phyloP scores from a whole-genome alignment of 2,888 invertebrate genomes.

The Acronicta alni region DNA sequence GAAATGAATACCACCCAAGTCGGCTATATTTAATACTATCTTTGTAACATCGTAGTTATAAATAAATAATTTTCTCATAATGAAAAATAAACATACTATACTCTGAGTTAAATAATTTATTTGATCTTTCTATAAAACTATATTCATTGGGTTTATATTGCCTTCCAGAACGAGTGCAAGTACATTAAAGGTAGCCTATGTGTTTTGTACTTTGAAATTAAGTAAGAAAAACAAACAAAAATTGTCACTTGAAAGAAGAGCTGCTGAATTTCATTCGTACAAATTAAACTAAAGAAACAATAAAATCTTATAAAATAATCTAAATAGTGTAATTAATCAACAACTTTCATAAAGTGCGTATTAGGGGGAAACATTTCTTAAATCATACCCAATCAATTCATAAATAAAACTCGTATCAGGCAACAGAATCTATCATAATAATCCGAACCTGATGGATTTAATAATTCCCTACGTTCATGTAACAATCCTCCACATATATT shows the following conservation, averaged over 20 bases:
- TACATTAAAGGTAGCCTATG: constrained; percentile 78
- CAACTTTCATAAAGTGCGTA: constrained; percentile 74
- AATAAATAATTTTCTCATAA: constrained; percentile 83
- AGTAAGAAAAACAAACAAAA: constrained; percentile 70
- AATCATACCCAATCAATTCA: constrained; percentile 64
- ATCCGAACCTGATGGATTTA: constrained; percentile 54
- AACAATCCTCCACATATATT: constrained; percentile 63
- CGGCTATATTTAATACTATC: constrained; percentile 76
- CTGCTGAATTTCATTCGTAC: constrained; percentile 81
- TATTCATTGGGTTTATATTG: constrained; percentile 71
- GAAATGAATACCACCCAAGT: constrained; percentile 71
- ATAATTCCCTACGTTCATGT: constrained; percentile 50
- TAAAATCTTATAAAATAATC: constrained; percentile 74
- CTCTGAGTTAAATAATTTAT: constrained; percentile 81
- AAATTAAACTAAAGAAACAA: constrained; percentile 78
- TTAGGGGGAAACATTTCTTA: constrained; percentile 68
- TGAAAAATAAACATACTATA: constrained; percentile 79
- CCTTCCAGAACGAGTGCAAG: constrained; percentile 73
- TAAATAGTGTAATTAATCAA: constrained; percentile 77
- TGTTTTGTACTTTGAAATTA: constrained; percentile 87
- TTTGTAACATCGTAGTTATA: constrained; percentile 70
- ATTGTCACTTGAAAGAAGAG: constrained; percentile 72
- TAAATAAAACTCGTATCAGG: constrained; percentile 68
- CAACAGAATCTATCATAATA: constrained; percentile 58
- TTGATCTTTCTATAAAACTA: constrained; percentile 79